Evolutionary conservation across 2,113 vertebrate genomes (phyloP).

Genomic region (Leiothrix lutea): DNA sequence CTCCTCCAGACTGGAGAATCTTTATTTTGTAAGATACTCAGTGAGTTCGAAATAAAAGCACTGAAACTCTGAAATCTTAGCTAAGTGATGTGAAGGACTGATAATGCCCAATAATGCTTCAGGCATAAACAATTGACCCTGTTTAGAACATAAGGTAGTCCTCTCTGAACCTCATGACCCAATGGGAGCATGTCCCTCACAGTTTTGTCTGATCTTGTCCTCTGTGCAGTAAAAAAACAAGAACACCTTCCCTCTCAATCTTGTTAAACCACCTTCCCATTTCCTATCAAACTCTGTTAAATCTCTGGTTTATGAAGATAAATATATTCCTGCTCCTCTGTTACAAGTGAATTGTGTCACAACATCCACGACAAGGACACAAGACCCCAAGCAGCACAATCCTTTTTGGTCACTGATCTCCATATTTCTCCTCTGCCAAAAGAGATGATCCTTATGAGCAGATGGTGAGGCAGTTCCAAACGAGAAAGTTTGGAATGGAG

Average conservation of each 20-base stretch:
- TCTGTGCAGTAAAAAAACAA: neutral
- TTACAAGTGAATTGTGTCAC: neutral
- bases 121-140: neutral
- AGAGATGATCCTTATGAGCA: neutral
- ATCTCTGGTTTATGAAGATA: neutral
- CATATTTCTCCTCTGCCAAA: neutral
- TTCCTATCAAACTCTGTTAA: neutral
- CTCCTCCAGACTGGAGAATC: neutral
- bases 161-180: neutral
- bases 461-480: neutral
- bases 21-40: neutral
- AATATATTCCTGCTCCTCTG: neutral
- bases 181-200: neutral
- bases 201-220: neutral
- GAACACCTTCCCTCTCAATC: neutral
- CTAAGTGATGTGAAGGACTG: neutral
- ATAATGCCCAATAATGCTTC: neutral
- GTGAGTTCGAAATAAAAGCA: accelerated
- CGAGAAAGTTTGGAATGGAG: neutral
- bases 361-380: neutral
- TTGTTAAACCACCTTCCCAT: neutral
- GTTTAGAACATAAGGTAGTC: neutral
- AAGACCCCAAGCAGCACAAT: neutral
- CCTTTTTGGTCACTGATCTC: neutral
- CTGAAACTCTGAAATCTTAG: neutral